Percentiles rank a stretch among this genome's conserved stretches.
Conservation (phyloP, 2,797 vertebrate genomes). For the Emys orbicularis region DNA sequence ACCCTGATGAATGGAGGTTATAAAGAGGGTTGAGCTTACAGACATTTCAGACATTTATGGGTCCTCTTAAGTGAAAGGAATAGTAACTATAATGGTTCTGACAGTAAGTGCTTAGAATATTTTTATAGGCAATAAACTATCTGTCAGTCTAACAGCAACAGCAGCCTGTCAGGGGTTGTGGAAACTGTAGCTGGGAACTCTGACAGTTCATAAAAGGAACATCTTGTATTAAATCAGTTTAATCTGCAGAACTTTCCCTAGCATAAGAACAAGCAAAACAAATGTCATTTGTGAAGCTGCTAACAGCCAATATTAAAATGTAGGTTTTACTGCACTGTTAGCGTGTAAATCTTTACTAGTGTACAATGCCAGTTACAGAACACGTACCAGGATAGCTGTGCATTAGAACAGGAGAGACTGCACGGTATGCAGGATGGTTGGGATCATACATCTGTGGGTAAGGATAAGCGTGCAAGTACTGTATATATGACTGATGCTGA, state of each 20-base stretch:
- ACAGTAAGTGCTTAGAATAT: constrained; percentile 80
- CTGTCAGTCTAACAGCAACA: constrained; percentile 72
- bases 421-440: constrained; percentile 91
- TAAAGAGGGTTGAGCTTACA: constrained; percentile 76
- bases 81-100: constrained; percentile 78
- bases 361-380: constrained; percentile 62
- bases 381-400: constrained; percentile 97
- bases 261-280: constrained; percentile 61
- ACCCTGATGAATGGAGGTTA: constrained; percentile 73
- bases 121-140: constrained; percentile 81
- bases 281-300: constrained; percentile 37
- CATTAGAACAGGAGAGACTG: constrained; percentile 95
- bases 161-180: constrained; percentile 64
- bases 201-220: constrained; percentile 75
- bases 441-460: constrained; percentile 97
- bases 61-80: constrained; percentile 79
- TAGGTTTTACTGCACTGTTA: not conserved
- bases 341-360: not conserved
- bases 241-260: constrained; percentile 48
- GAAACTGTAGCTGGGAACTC: constrained; percentile 63
- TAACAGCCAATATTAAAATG: constrained; percentile 40
- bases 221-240: constrained; percentile 70
- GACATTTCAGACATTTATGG: constrained; percentile 76
- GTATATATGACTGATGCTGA: constrained; percentile 96
- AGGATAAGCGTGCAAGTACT: constrained; percentile 95